Evolutionary conservation across 1,140 invertebrate species (phyloP).

Genomic region (Solenopsis fugax): DNA sequence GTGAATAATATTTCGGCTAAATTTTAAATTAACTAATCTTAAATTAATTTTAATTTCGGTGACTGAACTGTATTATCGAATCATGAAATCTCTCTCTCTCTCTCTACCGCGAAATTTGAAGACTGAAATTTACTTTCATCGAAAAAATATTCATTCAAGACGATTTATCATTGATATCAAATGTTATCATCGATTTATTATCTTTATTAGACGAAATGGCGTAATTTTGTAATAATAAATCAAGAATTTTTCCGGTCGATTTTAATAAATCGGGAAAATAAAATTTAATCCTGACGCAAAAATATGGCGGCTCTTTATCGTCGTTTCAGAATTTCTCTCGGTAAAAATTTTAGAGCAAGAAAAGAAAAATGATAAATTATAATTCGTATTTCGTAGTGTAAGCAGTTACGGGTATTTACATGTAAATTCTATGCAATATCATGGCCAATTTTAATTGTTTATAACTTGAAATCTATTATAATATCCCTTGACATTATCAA

Average conservation of each 20-base stretch:
- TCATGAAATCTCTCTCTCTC: background rate
- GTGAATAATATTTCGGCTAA: background rate
- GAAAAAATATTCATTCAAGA: background rate
- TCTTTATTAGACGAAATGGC: background rate
- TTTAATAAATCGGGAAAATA: background rate
- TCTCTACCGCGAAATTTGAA: background rate
- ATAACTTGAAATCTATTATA: constrained; percentile 8
- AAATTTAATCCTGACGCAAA: constrained; percentile 4
- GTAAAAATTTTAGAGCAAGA: background rate
- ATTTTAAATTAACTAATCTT: too few species aligned
- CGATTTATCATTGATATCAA: background rate
- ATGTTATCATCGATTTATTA: constrained; percentile 5
- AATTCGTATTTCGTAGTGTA: background rate
- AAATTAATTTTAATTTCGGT: background rate
- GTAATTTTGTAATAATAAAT: background rate
- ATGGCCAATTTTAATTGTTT: background rate
- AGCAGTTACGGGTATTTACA: background rate
- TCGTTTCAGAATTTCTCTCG: background rate
- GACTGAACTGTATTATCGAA: background rate
- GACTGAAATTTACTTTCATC: background rate
- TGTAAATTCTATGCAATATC: background rate
- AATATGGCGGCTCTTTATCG: background rate
- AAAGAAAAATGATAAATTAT: background rate
- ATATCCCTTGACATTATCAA: background rate
- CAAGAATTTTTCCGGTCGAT: background rate